These are phyloP conservation scores for Varanus salvator DNA, from an alignment of 2,113 vertebrate genomes.

Conservation along the genomic window DNA sequence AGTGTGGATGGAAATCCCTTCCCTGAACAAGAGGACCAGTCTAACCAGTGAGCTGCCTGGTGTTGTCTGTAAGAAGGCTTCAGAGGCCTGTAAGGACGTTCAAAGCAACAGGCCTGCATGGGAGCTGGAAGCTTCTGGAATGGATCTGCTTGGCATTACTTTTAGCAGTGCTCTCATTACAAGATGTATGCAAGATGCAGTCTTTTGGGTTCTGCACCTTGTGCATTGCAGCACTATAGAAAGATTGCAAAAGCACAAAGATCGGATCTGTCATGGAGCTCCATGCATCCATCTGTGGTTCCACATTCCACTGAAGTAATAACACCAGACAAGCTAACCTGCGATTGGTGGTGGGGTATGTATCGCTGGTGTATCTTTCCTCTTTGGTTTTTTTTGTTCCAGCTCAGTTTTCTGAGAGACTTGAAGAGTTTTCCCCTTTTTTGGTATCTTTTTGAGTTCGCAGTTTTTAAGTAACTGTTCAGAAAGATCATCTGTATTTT, in stretches of 20 bases:
- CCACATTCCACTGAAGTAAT: not conserved
- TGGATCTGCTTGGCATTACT: not conserved
- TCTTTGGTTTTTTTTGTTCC: constrained; percentile 87
- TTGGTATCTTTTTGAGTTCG: constrained; percentile 77
- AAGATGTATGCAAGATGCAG: not conserved
- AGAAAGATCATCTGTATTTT: constrained; percentile 77
- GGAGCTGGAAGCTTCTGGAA: not conserved
- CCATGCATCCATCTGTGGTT: not conserved
- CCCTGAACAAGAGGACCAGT: not conserved
- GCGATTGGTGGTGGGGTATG: constrained; percentile 85
- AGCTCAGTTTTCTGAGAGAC: constrained; percentile 74
- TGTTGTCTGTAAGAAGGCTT: not conserved
- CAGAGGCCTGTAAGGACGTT: not conserved
- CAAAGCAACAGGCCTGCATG: not conserved
- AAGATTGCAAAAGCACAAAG: not conserved
- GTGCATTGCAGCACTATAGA: not conserved
- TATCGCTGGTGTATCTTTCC: constrained; percentile 91
- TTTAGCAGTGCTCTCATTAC: not conserved
- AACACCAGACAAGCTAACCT: constrained; percentile 73
- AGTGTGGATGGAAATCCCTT: not conserved
- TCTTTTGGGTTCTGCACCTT: not conserved
- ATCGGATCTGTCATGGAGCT: no score
- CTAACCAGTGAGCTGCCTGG: no score
- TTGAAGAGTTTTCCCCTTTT: constrained; percentile 66
- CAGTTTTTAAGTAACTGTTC: constrained; percentile 80